These are phyloP conservation scores for Macrostomum lignano DNA, from an alignment of 1,140 invertebrate genomes.

Conservation along the genomic window DNA sequence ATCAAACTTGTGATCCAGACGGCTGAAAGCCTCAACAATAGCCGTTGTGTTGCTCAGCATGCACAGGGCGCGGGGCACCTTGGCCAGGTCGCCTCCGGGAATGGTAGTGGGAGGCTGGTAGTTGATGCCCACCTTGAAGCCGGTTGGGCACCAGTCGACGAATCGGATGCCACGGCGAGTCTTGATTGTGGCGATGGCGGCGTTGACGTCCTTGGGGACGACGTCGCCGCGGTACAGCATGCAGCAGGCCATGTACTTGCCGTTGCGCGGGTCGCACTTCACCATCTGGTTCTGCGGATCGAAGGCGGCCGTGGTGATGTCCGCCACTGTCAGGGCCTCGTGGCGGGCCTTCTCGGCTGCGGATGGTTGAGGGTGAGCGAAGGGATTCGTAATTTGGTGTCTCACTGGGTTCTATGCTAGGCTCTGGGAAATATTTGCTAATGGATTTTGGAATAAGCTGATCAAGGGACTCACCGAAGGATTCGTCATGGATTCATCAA, in stretches of 20 bases:
- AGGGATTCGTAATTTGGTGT: no score
- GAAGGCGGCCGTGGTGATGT: slow-evolving; percentile 36
- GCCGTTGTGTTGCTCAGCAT: slow-evolving; percentile 56
- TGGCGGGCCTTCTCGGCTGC: slow-evolving; percentile 15
- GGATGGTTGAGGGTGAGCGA: no score
- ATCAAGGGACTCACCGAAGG: no score
- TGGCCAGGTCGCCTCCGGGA: slow-evolving; percentile 40
- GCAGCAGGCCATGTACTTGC: slow-evolving; percentile 52
- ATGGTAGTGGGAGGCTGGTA: slow-evolving; percentile 36
- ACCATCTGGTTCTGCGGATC: slow-evolving; percentile 58
- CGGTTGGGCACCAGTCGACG: slow-evolving; percentile 64
- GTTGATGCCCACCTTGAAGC: slow-evolving; percentile 26
- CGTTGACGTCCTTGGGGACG: slow-evolving; percentile 51
- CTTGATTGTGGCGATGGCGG: slow-evolving; percentile 52
- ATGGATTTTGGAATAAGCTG: no score
- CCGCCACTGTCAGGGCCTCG: slow-evolving; percentile 30
- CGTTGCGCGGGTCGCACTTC: slow-evolving; percentile 51
- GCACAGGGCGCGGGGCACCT: slow-evolving; percentile 35
- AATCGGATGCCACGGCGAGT: slow-evolving; percentile 40
- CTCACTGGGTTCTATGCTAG: no score
- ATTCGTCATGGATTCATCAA: no score
- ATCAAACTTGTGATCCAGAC: slow-evolving; percentile 28
- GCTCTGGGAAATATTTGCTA: no score
- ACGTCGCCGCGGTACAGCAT: slow-evolving; percentile 21
- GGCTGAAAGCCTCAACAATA: slow-evolving; percentile 45